A percentile compares a stretch with the other conserved stretches of the same genome.
phyloP scores from a whole-genome alignment of 2,888 invertebrate genomes.

The Portevinia maculata region DNA sequence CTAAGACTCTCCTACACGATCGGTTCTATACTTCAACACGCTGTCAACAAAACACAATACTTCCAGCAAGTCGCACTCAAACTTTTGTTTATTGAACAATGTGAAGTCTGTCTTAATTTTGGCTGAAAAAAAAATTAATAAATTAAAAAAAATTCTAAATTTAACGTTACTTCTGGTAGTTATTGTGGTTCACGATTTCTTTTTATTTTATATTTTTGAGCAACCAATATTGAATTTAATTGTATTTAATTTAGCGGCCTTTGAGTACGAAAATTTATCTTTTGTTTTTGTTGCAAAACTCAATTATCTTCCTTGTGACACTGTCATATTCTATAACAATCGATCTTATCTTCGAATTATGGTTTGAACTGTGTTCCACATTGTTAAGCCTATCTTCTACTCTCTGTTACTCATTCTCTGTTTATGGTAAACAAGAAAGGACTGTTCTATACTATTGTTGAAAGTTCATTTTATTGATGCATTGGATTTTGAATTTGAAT shows the following conservation, averaged over 20 bases:
- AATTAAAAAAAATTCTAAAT: conserved; percentile 25
- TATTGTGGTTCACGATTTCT: conserved; percentile 10
- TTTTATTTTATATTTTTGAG: conserved; percentile 4
- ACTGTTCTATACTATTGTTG: conserved; percentile 11
- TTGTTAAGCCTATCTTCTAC: not conserved
- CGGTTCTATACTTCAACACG: not conserved
- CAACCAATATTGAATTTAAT: conserved; percentile 31
- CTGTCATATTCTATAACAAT: conserved; percentile 9
- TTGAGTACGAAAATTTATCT: conserved; percentile 11
- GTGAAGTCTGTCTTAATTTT: conserved; percentile 74
- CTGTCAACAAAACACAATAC: conserved; percentile 18
- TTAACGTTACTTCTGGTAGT: conserved; percentile 29
- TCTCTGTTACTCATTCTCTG: conserved; percentile 11
- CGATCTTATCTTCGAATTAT: conserved; percentile 26
- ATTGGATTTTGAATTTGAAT: conserved; percentile 5
- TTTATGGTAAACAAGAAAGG: conserved; percentile 8
- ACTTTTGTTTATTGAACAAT: conserved; percentile 62
- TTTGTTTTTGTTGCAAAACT: conserved; percentile 14
- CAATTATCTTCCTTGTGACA: conserved; percentile 27
- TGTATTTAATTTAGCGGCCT: conserved; percentile 14
- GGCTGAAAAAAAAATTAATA: conserved; percentile 27
- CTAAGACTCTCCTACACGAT: conserved; percentile 1
- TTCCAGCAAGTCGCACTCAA: conserved; percentile 18
- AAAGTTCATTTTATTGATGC: conserved; percentile 17
- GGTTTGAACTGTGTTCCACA: conserved; percentile 15